Base-by-base conservation (phyloP, 2,797 vertebrate genomes). In the Ctenopoma multispine region DNA sequence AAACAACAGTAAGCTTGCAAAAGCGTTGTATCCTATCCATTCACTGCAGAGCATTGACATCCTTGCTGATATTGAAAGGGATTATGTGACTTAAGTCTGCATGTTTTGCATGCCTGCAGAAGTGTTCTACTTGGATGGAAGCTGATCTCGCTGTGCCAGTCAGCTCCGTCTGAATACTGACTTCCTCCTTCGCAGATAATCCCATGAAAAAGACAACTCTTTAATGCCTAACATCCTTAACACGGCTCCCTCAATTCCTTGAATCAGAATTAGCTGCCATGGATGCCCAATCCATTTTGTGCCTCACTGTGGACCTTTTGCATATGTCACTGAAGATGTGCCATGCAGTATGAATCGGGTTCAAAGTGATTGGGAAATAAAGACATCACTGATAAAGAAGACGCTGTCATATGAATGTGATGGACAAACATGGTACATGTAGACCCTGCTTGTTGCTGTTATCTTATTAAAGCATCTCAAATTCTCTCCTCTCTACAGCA, bases 61-160 rank as follows among this genome's bases (percentile, higher is more conserved):
- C 83, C 86, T 68, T 29, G 63, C 77, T 85, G 84, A 90, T 89
- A 91, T 87, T 80, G 77, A 90, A 90, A 77, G 79, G 91, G 92
- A 93, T 94, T 93, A 90, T 79, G 86, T 90, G 86, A 87, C 80
- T 90, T 91, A 91, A 91, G 89, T 89, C 90, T 91, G 67, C 86
- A 84, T 89, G 87, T 90, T 90, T 77, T 77, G 84, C 82, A 89
- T 81, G 89, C 90, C 90, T 90, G 84, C 79, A 94, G 90, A 92
- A 91, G 83, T 88, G 91, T 89, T 92, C 90, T 82, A 93, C 85
- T 93, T 91, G 93, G 92, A 93, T 82, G 79, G 66, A 67, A 74
- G 80, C 81, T 84, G 88, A 92, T 90, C 87, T 85, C 21, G 49
- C 63, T 8, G 24, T 88, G 90, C 91, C 92, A 93, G 88, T 89